phyloP scores from a whole-genome alignment of 2,113 vertebrate species.

The Recurvirostra avosetta region DNA sequence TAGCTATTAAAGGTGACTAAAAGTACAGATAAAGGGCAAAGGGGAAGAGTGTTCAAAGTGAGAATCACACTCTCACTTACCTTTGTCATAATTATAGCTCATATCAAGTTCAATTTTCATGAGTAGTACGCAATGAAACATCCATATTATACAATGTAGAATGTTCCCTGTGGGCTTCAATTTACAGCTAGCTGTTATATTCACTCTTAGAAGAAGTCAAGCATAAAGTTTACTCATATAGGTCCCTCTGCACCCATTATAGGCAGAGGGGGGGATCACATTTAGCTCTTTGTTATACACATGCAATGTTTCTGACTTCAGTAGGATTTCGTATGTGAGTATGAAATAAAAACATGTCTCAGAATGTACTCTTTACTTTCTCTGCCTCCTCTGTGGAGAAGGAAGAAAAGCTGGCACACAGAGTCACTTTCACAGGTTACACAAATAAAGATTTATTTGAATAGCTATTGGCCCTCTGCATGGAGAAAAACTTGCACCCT shows the following conservation, averaged over 20 bases:
- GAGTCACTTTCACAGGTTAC: not conserved
- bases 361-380: not conserved
- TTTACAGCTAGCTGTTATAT: slow-evolving; percentile 33
- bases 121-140: not conserved
- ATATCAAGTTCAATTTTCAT: slow-evolving; percentile 61
- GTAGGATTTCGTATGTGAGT: not conserved
- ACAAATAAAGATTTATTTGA: not conserved
- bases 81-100: slow-evolving; percentile 68
- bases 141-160: not conserved
- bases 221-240: slow-evolving; percentile 48
- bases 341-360: not conserved
- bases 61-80: slow-evolving; percentile 48
- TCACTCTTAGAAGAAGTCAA: slow-evolving; percentile 10
- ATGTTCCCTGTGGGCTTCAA: slow-evolving; percentile 15
- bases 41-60: slow-evolving; percentile 48
- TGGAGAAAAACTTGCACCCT: not conserved
- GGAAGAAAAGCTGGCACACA: not conserved
- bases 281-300: not conserved
- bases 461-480: not conserved
- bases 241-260: not conserved
- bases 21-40: slow-evolving; percentile 61
- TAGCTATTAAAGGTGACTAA: slow-evolving; percentile 63
- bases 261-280: not conserved
- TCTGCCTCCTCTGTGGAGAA: not conserved
- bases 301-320: not conserved